Evolutionary conservation across 2,113 vertebrate species (phyloP), one percentile per base, ranked within the genome.

Genomic region (Muntiacus muntjak): DNA sequence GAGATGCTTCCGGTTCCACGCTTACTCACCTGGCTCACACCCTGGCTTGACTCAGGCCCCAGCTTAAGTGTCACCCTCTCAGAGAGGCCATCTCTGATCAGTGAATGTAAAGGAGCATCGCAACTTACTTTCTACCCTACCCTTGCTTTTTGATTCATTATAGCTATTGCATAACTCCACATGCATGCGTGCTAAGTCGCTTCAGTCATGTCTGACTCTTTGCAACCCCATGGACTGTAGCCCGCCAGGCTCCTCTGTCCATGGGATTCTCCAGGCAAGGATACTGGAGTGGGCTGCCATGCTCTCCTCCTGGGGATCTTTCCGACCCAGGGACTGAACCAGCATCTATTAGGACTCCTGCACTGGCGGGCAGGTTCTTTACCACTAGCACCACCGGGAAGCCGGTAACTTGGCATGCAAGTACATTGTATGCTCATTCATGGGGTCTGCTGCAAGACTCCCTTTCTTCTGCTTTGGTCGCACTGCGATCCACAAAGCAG

Each of bases 151-250:
- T 23, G n/a, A 74, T 74, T 40, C 19, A 71, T 43, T 55, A 19
- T 1, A 33, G 14, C 50, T 26, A 58, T 3, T n/a, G 1, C 1
- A 10, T 47, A 64, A 30, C 28, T 93, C 84, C 23, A 50, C 7
- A 67, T 6, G 43, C 6, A 1, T 57, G 55, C 12, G 3, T 67
- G 33, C 16, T 67, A 36, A 19, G 16, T 0, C 8, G 0, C 33
- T 19, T n/a, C 16, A 67, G 33, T 67, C 1, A 7, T 67, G 7
- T 67, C 33, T 1, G 33, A 67, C 64, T 19, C 64, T n/a, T 8
- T 67, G 62, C 1, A 4, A n/a, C 16, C 16, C 8, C 16, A 2
- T n/a, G 3, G 16, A 36, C 2, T 17, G 16, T 33, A n/a, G 64
- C 16, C 64, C 4, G 7, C 60, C 28, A 62, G 60, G 6, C 13